Percentiles rank a stretch among this genome's conserved stretches.
These are phyloP conservation scores for Drosophila mettleri DNA, from an alignment of 2,888 invertebrate species.

Conservation along the genomic window DNA sequence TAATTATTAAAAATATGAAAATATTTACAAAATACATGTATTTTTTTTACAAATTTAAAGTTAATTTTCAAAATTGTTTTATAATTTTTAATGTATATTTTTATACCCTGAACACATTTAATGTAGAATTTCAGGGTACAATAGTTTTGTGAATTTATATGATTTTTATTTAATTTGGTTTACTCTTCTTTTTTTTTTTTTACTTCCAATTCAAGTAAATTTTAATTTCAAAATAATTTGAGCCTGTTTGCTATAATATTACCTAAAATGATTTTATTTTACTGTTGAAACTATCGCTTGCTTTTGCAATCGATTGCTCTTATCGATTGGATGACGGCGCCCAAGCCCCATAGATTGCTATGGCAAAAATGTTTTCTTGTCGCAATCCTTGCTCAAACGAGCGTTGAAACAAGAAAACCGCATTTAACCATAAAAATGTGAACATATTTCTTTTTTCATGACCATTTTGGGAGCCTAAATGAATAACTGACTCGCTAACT, in stretches of 20 bases:
- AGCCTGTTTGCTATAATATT: not conserved
- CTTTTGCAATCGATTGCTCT: slow-evolving; percentile 9
- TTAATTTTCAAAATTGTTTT: too few relatives aligned
- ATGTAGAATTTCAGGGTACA: too few relatives aligned
- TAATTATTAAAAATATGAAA: too few relatives aligned
- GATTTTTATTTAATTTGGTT: too few relatives aligned
- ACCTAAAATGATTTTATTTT: too few relatives aligned
- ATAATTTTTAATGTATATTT: too few relatives aligned
- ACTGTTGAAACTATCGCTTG: slow-evolving; percentile 2
- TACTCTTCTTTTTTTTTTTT: not conserved
- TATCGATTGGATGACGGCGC: slow-evolving; percentile 10
- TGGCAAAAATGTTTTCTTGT: slow-evolving; percentile 23
- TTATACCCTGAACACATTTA: too few relatives aligned
- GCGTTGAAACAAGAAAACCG: slow-evolving; percentile 61
- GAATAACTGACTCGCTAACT: slow-evolving; percentile 58
- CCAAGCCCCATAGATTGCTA: not conserved
- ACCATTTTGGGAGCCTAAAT: slow-evolving; percentile 67
- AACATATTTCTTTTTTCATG: slow-evolving; percentile 48
- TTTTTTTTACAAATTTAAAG: too few relatives aligned
- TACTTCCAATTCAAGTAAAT: not conserved
- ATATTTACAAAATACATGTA: too few relatives aligned
- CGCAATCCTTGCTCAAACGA: slow-evolving; percentile 40
- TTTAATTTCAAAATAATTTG: not conserved
- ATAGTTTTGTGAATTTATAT: too few relatives aligned
- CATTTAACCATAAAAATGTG: slow-evolving; percentile 66